phyloP scores from a whole-genome alignment of 2,113 vertebrate species.

The Grallaria varia region DNA sequence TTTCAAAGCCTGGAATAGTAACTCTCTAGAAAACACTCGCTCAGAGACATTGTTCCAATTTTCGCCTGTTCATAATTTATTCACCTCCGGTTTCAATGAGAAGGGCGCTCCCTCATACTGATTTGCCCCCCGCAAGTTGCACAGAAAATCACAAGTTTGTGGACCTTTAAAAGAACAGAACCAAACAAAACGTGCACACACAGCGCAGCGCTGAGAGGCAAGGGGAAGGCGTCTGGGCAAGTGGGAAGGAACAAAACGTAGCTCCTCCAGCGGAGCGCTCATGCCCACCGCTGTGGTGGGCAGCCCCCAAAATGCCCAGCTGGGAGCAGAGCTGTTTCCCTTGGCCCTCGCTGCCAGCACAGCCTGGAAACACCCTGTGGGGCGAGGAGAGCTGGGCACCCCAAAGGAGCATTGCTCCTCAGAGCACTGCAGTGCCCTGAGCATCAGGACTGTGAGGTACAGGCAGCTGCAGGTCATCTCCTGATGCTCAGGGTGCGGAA shows the following conservation, averaged over 20 bases:
- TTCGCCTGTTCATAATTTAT: conserved; percentile 60
- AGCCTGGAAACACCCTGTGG: not conserved
- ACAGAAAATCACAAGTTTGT: not conserved
- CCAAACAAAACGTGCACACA: not conserved
- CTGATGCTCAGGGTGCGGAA: accelerated
- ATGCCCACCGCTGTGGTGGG: accelerated
- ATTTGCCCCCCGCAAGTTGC: not conserved
- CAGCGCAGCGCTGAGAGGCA: not conserved
- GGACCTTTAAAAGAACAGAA: not conserved
- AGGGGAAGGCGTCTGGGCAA: not conserved
- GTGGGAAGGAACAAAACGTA: not conserved
- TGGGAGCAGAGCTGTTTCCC: not conserved
- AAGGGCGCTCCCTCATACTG: not conserved
- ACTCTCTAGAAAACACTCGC: conserved; percentile 68
- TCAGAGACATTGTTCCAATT: conserved; percentile 60
- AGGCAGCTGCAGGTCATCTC: not conserved
- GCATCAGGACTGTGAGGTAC: accelerated
- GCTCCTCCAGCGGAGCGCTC: not conserved
- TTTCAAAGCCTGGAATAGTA: conserved; percentile 71
- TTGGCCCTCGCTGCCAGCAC: accelerated
- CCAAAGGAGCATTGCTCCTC: not conserved
- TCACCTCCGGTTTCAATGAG: conserved; percentile 53
- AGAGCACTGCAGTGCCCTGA: not conserved
- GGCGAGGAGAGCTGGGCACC: accelerated
- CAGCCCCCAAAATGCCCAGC: not conserved